Evolutionary conservation across 2,888 invertebrate species (phyloP), one percentile per base, ranked within the genome.

Genomic region (Disparrhopalites patrizii): DNA sequence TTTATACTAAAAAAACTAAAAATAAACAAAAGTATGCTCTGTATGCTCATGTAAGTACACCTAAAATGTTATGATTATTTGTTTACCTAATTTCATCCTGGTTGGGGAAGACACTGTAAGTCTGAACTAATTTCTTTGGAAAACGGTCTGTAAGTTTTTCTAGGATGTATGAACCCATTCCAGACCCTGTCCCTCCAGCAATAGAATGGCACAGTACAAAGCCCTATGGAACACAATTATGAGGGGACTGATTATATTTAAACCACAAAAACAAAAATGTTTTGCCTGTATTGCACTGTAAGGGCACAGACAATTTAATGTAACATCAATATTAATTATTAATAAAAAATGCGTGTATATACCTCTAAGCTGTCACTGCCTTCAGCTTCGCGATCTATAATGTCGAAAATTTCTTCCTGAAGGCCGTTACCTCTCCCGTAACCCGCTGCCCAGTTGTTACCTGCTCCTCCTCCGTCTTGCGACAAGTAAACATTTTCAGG

Each of bases 381-480:
- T 80, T 99, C 99, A 3, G 97, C 98, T 81, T 99, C 98, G 75
- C 97, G 85, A 79, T 98, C 97, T 66, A 99, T 91, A 65, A 99
- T 98, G 81, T 99, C 97, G 81, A 98, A 96, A 47, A 98, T 90
- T 81, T 97, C 96, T 79, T 97, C 97, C 78, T 92, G 90, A 1
- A 96, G 81, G 77, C 88, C 89, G 79, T 94, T 94, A 15, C 95
- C 96, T 81, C 96, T 90, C 65, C 90, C 88, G 79, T 90, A 97
- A 1, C 99, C 99, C 20, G 92, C 91, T 0, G 98, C 98, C 99
- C 99, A 99, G 80, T 98, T 98, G 79, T 99, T 99, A 56, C 99
- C 99, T 4, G 99, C 99, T 66, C 99, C 98, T 62, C 97, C 98
- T 8, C 98, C 99, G n/a, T 47, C 47, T 47, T 47, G 47, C 0